Evolutionary conservation across 64 coral and sea anemone species (phyloP).

Genomic region (Catalaphyllia jardinei): DNA sequence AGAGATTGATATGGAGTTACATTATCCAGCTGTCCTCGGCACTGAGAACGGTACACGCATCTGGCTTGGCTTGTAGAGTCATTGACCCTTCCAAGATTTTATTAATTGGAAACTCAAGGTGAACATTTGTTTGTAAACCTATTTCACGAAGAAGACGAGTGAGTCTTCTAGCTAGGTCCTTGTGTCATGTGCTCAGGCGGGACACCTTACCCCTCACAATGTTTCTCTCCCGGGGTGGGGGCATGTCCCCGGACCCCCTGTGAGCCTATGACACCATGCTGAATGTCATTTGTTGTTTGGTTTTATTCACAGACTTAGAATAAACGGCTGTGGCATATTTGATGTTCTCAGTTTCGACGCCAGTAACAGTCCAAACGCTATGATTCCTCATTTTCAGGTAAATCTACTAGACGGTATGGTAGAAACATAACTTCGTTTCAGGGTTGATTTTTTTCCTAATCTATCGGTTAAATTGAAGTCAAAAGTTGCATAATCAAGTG

Average conservation of each 20-base stretch:
- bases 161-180: no score
- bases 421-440: no score
- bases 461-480: not conserved
- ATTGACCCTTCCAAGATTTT: conserved; percentile 98
- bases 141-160: no score
- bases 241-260: no score
- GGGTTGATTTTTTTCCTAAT: no score
- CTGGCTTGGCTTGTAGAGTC: conserved; percentile 88
- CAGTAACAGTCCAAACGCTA: conserved; percentile 93
- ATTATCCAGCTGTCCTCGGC: conserved; percentile 98
- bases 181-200: no score
- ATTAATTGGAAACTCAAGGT: conserved; percentile 97
- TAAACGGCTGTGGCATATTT: conserved; percentile 96
- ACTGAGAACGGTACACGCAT: conserved; percentile 83
- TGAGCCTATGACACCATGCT: no score
- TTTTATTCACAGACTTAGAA: conserved; percentile 77
- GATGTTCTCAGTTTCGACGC: conserved; percentile 93
- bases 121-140: not conserved
- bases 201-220: no score
- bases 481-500: no score
- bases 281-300: no score
- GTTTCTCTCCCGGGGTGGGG: no score
- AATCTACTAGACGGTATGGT: not conserved
- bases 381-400: conserved; percentile 97
- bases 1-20: conserved; percentile 97